Base-by-base conservation (phyloP, 1,140 invertebrate species). In the Dinothrombium tinctorium region DNA sequence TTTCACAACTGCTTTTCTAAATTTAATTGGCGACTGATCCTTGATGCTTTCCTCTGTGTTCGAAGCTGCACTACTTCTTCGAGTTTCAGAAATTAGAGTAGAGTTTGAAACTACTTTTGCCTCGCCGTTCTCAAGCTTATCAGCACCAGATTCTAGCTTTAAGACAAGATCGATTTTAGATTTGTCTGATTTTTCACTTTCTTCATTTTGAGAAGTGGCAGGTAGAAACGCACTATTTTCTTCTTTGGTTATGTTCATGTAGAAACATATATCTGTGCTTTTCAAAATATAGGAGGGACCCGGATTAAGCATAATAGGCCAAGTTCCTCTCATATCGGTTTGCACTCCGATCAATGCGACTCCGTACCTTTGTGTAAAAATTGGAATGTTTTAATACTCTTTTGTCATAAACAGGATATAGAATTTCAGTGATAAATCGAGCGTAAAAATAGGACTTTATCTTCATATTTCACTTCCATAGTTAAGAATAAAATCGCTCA, bases 221-320 rank as follows among this genome's bases (percentile, higher is more conserved):
- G 49, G 43, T 25, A 87, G 71, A 62, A 95, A 83, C 41, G 83
- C 78, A n/a, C 80, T 86, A 55, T 89, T 86, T 56, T 89, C 82
- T 55, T 90, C 83, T 58, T 95, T 92, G 19, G 87, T 92, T 43
- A 94, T 92, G 61, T 81, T 90, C 76, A 95, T 81, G 59, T 98
- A 96, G 62, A 94, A 98, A 56, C 87, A 92, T 19, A 82, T 87
- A 58, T 96, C 89, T 49, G 77, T 78, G 2, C 55, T 49, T 61
- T 90, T 86, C 79, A 96, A 29, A 17, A 48, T 44, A 62, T 96
- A 87, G 20, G 81, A 64, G 1, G 87, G 87, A n/a, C 89, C 89
- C 2, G 90, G 89, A 63, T 98, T 98, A 21, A 98, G 62, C 29
- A 92, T 72, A 49, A 98, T 95, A 1, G 81, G 51, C 51, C 50